Evolutionary conservation across 2,113 vertebrate species (phyloP), one percentile per base, ranked within the genome.

Genomic region (Lutjanus erythropterus): DNA sequence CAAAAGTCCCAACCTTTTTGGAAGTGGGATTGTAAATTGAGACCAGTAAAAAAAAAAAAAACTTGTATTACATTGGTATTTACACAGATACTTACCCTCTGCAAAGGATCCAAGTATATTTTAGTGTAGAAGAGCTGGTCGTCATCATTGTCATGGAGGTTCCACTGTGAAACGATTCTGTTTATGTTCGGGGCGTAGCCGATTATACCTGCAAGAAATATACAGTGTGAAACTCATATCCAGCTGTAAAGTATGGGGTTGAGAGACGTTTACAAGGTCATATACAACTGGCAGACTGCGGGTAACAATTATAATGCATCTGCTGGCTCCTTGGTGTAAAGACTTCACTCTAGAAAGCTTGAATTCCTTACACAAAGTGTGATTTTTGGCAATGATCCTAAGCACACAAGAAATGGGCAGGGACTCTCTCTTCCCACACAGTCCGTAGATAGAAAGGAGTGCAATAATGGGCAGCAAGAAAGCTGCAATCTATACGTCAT

Each of bases 71-170:
- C 42, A 27, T 33, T 67, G 25, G 25, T 3, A 0, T 42, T 33
- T 16, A 62, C 21, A 29, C 50, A 46, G 37, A 59, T 18, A 59
- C 97, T 90, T 55, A 94, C 93, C 92, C 97, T 95, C 83, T 97
- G 94, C 74, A 95, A 68, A 19, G 96, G 94, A 78, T 99, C 96
- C 90, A 99, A 64, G 77, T 98, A 99, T 89, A 98, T 94, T 94
- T 99, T 99, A 16, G 98, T 98, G 88, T 99, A 99, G 91, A 99
- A 99, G 33, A 99, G 97, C 88, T 99, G 98, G 90, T 99, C 98
- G 25, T 99, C 98, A 52, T 99, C 98, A 68, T 97, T 99, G 90
- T 99, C 98, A 29, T 99, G 97, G 56, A 99, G 96, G 85, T 96
- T 91, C 98, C 98, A 99, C 41, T 97, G 95, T 15, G 97, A 95